Evolutionary conservation across 2,797 vertebrate species (phyloP).

Genomic region (Epinephelus coioides): DNA sequence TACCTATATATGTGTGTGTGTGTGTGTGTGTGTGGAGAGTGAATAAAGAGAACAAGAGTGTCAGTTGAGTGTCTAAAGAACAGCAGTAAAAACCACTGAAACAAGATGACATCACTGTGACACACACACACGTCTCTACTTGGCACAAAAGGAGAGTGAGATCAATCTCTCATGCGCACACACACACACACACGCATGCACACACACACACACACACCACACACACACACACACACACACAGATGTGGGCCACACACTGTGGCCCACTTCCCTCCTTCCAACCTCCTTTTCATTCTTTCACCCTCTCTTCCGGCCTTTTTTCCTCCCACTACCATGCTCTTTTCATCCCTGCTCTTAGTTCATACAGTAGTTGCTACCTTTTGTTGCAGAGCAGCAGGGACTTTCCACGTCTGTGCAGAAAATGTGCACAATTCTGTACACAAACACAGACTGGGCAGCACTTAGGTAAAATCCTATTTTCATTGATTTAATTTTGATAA

Average conservation of each 20-base stretch:
- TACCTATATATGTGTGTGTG: background rate
- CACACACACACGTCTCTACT: conserved; percentile 8
- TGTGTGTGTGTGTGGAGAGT: background rate
- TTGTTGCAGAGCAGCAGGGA: conserved; percentile 9
- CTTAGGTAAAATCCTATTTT: conserved; percentile 55
- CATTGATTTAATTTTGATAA: conserved; percentile 73
- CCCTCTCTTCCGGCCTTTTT: conserved; percentile 41
- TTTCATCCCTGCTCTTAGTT: conserved; percentile 45
- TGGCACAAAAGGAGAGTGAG: conserved; percentile 54
- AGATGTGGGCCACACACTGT: conserved; percentile 43
- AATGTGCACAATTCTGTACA: background rate
- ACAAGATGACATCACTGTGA: conserved; percentile 54
- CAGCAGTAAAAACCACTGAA: conserved; percentile 48
- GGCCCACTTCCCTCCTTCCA: conserved; percentile 57
- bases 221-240: conserved; percentile 11
- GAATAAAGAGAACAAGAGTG: conserved; percentile 23
- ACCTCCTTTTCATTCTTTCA: conserved; percentile 51
- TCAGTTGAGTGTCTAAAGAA: conserved; percentile 43
- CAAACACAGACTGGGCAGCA: conserved; percentile 8
- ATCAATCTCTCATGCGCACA: conserved; percentile 40
- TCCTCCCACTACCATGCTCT: conserved; percentile 64
- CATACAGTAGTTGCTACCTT: conserved; percentile 37
- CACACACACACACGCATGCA: conserved; percentile 10
- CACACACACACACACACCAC: conserved; percentile 9
- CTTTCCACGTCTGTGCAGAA: conserved; percentile 13